Evolutionary conservation across 2,797 vertebrate species (phyloP).

Genomic region (Bovichtus variegatus): DNA sequence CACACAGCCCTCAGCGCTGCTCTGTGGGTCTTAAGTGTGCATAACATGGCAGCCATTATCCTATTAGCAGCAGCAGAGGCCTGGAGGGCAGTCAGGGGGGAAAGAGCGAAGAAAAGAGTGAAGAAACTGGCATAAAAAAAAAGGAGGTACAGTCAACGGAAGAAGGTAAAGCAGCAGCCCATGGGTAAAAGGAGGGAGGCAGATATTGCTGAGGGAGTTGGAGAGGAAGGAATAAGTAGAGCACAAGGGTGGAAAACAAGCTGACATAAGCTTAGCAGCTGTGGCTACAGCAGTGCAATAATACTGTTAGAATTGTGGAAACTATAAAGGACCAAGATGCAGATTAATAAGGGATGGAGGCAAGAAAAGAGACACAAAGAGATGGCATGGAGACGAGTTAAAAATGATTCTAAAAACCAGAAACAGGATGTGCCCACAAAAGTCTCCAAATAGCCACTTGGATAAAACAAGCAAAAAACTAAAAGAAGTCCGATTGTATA

Average conservation of each 20-base stretch:
- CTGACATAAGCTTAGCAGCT: constrained; percentile 37
- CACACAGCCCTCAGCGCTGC: constrained; percentile 60
- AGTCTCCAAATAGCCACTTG: constrained; percentile 12
- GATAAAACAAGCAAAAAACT: neutral
- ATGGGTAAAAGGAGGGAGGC: constrained; percentile 12
- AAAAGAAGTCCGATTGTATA: too few relatives aligned
- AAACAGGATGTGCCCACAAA: neutral
- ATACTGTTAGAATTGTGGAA: neutral
- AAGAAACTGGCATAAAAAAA: constrained; percentile 38
- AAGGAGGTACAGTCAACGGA: constrained; percentile 24
- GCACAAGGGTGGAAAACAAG: constrained; percentile 12
- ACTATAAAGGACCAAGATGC: neutral
- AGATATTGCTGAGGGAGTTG: constrained; percentile 13
- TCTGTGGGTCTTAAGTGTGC: constrained; percentile 80
- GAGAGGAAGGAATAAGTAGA: constrained; percentile 21
- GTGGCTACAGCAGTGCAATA: constrained; percentile 11
- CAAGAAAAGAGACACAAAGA: neutral
- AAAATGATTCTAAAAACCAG: neutral
- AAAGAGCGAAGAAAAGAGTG: constrained; percentile 2
- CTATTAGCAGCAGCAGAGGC: constrained; percentile 82
- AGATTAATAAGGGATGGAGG: neutral
- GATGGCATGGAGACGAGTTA: neutral
- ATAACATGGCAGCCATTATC: constrained; percentile 88
- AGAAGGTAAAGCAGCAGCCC: constrained; percentile 17
- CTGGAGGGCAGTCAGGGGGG: constrained; percentile 58